A percentile compares a stretch with the other conserved stretches of the same genome.
phyloP scores from a whole-genome alignment of 2,797 vertebrate species.

The Glyptemys insculpta region DNA sequence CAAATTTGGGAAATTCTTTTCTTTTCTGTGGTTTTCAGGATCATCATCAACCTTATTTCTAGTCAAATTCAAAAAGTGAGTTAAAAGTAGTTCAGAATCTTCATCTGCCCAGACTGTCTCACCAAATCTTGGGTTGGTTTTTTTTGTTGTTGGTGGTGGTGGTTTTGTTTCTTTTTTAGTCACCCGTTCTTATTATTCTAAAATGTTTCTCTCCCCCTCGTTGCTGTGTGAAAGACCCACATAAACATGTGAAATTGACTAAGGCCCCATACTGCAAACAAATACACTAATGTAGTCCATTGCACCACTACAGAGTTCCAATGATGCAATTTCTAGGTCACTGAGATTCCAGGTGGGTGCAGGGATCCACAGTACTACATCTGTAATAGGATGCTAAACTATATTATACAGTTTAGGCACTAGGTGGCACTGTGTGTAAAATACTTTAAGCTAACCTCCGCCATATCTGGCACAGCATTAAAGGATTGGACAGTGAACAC shows the following conservation, averaged over 20 bases:
- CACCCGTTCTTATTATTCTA: neutral
- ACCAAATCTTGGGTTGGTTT: neutral
- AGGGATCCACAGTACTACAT: too few relatives aligned
- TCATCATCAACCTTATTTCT: neutral
- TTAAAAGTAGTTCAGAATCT: neutral
- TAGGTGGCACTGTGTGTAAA: neutral
- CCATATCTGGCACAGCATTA: neutral
- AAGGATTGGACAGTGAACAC: neutral
- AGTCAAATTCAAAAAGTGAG: neutral
- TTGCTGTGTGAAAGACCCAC: neutral
- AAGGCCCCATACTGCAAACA: neutral
- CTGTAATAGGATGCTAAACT: neutral
- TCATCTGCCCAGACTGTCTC: neutral
- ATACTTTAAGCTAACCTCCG: neutral
- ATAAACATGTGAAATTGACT: neutral
- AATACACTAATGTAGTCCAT: too few relatives aligned
- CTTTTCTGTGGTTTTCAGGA: neutral
- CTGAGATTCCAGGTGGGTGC: neutral
- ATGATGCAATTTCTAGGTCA: neutral
- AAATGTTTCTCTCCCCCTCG: neutral
- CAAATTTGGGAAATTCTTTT: neutral
- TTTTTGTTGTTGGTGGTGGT: too few relatives aligned
- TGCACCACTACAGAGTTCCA: neutral
- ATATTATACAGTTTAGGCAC: neutral
- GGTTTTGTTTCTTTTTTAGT: neutral